These are phyloP conservation scores for Neosilurus mollespiculum DNA, from an alignment of 2,797 vertebrate genomes.

Conservation along the genomic window DNA sequence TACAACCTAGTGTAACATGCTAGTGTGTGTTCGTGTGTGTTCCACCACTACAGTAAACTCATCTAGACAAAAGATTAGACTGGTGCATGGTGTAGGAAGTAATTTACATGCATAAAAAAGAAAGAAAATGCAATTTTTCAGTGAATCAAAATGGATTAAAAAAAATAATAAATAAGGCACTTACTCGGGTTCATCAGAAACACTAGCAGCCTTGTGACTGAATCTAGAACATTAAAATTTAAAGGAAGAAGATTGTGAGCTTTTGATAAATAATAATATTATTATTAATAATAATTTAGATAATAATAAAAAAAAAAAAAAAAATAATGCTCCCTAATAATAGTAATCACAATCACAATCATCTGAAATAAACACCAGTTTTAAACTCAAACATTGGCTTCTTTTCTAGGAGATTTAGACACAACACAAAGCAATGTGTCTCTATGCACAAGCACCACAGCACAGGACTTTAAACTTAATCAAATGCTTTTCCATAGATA, in stretches of 20 bases:
- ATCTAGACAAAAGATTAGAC: background rate
- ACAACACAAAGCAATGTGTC: background rate
- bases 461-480: background rate
- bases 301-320: background rate
- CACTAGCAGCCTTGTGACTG: constrained; percentile 86
- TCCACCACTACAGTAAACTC: constrained; percentile 22
- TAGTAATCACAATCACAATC: background rate
- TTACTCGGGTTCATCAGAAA: constrained; percentile 97
- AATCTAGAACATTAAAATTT: constrained; percentile 92
- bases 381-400: background rate
- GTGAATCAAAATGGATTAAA: constrained; percentile 11
- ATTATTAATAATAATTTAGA: background rate
- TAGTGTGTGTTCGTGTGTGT: background rate
- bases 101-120: constrained; percentile 46
- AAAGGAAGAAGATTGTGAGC: constrained; percentile 28
- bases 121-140: constrained; percentile 32
- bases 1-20: background rate
- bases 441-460: background rate
- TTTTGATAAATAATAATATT: background rate
- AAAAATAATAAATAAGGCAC: constrained; percentile 64
- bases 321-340: background rate
- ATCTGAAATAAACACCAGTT: background rate
- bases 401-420: background rate
- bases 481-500: background rate
- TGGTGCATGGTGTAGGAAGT: constrained; percentile 22